Evolutionary conservation across 2,113 vertebrate genomes (phyloP), one percentile per base, ranked within the genome.

Genomic region (Cebus imitator): DNA sequence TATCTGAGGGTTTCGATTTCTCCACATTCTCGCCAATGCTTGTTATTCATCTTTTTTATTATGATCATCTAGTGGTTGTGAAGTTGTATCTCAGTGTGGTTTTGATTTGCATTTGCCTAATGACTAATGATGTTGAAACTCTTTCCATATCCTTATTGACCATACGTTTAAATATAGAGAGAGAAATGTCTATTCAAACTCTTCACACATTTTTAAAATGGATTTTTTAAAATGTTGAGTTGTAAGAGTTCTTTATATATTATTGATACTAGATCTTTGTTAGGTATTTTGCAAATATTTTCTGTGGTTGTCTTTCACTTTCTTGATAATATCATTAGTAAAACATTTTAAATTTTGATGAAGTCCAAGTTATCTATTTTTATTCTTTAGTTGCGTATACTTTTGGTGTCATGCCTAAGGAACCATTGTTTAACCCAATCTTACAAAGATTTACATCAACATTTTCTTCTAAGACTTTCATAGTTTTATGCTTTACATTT

Each of bases 51-150:
- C 37, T 78, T 90, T 90, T 93, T 90, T 13, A 58, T 72, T 82
- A 27, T 23, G 27, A 9, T 50, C 20, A 40, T 70, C 37, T 73
- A 76, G 48, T 72, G 57, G 43, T 27, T 78, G 27, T 79, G 20
- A 93, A 45, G 73, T 73, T 68, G 17, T 32, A 13, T 20, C n/a
- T 48, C 37, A 43, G 4, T 73, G 61, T 87, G 87, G 45, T 87
- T 96, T 93, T 83, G 57, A 82, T 87, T 95, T 90, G 30, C 43
- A 87, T 94, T 94, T 96, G 66, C 75, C 85, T 48, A 32, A 23
- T 85, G 80, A 92, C 88, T 93, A 76, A 27, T 75, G 30, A 57
- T 50, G 30, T 37, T 82, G 48, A 87, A 17, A 13, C 73, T 43
- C n/a, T 80, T 90, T 76, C 68, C 50, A 32, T 50, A 52, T 43